A percentile compares a stretch with the other conserved stretches of the same genome.
Evolutionary conservation across 2,113 vertebrate genomes (phyloP).

Genomic region (Callionymus lyra): DNA sequence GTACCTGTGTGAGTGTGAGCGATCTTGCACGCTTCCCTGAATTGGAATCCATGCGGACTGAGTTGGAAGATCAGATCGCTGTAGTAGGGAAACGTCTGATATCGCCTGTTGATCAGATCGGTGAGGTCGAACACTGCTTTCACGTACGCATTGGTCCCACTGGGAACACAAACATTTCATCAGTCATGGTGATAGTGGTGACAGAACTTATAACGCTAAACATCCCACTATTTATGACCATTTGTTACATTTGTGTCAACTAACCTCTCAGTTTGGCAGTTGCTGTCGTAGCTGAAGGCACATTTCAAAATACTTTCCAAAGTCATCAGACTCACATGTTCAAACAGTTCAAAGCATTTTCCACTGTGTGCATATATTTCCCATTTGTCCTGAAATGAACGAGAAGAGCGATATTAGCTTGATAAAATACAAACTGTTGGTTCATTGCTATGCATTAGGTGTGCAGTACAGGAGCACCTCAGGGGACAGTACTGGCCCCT

Average conservation of each 20-base stretch:
- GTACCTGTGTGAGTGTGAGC: slow-evolving; percentile 72
- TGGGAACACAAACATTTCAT: slow-evolving; percentile 39
- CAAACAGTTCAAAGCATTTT: slow-evolving; percentile 73
- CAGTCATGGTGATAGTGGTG: no score
- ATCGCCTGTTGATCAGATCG: slow-evolving; percentile 47
- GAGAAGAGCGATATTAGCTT: no score
- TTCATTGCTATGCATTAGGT: no score
- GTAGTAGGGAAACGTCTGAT: slow-evolving; percentile 69
- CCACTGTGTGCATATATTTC: slow-evolving; percentile 53
- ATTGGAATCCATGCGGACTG: slow-evolving; percentile 72
- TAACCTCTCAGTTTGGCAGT: slow-evolving; percentile 73
- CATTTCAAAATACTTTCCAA: slow-evolving; percentile 85
- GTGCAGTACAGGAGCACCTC: no score
- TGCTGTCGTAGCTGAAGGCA: slow-evolving; percentile 76
- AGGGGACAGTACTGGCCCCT: no score
- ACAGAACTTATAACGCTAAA: no score
- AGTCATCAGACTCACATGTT: slow-evolving; percentile 80
- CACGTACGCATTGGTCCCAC: slow-evolving; percentile 70
- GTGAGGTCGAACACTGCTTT: slow-evolving; percentile 77
- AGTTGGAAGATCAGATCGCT: slow-evolving; percentile 73
- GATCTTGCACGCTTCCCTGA: slow-evolving; percentile 62
- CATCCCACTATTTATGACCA: no score
- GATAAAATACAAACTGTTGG: no score
- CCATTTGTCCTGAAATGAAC: slow-evolving; percentile 76
- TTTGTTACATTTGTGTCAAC: no score